Base-by-base conservation (phyloP, 2,888 invertebrate genomes). In the Drosophila paucipuncta region DNA sequence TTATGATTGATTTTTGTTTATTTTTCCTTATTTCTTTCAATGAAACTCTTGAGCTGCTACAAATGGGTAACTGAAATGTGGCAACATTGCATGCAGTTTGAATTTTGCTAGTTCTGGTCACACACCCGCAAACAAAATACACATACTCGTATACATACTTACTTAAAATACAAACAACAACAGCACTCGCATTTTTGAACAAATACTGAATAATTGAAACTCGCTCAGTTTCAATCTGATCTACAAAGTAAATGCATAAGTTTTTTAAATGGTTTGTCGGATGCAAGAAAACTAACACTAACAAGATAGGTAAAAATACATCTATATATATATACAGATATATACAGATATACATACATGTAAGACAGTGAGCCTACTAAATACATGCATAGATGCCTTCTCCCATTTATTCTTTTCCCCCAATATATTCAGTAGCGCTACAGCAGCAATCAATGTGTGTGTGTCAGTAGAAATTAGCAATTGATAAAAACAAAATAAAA, bases 141-240 rank as follows among this genome's bases (percentile, higher is more conserved):
- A 63, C 22, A 63, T 54, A n/a, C n/a, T n/a, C n/a, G n/a, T n/a
- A 22, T 22, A 22, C 22, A 65, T 18, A 66, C 54, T 55, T 18
- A 41, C 39, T 52, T 18, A 31, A 60, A 43, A 64, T 54, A 58
- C 50, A 68, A 63, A 50, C 18, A 64, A 52, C 47, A 82, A 88
- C 85, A 87, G 86, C 87, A 87, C 86, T 87, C 86, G 86, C 86
- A 87, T 87, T 87, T 82, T 78, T 52, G 2, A 65, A 68, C 60
- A 55, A 55, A 54, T 66, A 65, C 25, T 41, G 22, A 65, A 57
- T 75, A 80, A 78, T 64, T 64, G 52, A 68, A 78, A 69, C 72
- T 73, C 41, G 54, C 41, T 55, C 28, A 73, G 78, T 82, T 80
- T 79, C 68, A 66, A 71, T 25, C 22, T 62, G 52, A 55, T 70